phyloP scores from a whole-genome alignment of 2,113 vertebrate species.

The Daubentonia madagascariensis region DNA sequence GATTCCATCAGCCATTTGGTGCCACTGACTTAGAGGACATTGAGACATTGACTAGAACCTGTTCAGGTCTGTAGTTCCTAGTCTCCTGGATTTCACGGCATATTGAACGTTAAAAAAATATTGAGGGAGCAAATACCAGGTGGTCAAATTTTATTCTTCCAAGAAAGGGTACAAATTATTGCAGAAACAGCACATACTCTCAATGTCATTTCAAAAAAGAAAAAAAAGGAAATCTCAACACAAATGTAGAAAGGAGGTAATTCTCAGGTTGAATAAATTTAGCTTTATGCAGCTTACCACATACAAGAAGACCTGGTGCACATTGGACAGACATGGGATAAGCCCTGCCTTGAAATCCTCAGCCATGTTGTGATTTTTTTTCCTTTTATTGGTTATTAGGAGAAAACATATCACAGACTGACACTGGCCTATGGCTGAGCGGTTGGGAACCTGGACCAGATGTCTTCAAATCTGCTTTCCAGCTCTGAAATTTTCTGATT shows the following conservation, averaged over 20 bases:
- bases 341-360: neutral
- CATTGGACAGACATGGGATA: neutral
- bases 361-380: neutral
- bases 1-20: neutral
- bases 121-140: neutral
- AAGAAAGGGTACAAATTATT: neutral
- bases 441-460: neutral
- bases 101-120: neutral
- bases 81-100: neutral
- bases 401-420: neutral
- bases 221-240: neutral
- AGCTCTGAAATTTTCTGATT: neutral
- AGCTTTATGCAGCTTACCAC: neutral
- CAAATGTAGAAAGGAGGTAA: neutral
- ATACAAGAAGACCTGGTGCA: neutral
- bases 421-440: neutral
- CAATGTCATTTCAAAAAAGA: neutral
- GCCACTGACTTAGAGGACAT: neutral
- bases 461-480: neutral
- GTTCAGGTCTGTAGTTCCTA: neutral
- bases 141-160: neutral
- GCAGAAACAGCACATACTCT: neutral
- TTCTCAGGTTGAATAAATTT: neutral
- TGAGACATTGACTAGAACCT: neutral
- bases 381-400: neutral